A percentile compares a stretch with the other conserved stretches of the same genome.
Evolutionary conservation across 2,113 vertebrate genomes (phyloP).

Genomic region (Ameiurus melas): DNA sequence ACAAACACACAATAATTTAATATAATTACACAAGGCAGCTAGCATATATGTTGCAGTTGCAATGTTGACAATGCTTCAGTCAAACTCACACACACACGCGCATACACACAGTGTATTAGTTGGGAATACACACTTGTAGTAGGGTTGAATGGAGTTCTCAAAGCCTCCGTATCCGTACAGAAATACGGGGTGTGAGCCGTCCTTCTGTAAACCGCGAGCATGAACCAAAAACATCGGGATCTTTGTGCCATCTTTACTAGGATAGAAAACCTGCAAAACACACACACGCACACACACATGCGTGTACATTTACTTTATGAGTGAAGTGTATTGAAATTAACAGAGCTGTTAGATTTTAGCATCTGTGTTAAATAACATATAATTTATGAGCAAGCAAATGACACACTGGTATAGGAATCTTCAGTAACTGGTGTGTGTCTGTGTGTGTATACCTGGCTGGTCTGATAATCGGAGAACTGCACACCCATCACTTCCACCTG

Average conservation of each 20-base stretch:
- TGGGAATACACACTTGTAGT: constrained; percentile 68
- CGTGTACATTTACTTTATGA: too few species aligned
- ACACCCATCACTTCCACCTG: constrained; percentile 74
- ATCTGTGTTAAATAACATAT: not conserved
- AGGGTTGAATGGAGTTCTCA: constrained; percentile 69
- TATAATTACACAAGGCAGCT: not conserved
- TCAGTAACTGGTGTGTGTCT: not conserved
- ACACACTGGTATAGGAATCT: too few species aligned
- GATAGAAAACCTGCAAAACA: constrained; percentile 70
- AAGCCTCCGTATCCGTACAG: constrained; percentile 78
- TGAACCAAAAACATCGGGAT: constrained; percentile 79
- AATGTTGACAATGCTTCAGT: not conserved
- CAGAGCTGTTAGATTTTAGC: not conserved
- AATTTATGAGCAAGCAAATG: too few species aligned
- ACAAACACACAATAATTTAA: not conserved
- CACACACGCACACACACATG: not conserved
- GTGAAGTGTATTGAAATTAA: not conserved
- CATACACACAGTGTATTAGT: not conserved
- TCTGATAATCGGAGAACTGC: constrained; percentile 68
- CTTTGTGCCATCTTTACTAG: constrained; percentile 73
- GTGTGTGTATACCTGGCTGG: constrained; percentile 63
- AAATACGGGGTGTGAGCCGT: constrained; percentile 68
- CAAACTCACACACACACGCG: not conserved
- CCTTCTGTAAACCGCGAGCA: constrained; percentile 60
- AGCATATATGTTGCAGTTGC: not conserved